Evolutionary conservation across 2,888 invertebrate species (phyloP).

Genomic region (Coremacera marginata): DNA sequence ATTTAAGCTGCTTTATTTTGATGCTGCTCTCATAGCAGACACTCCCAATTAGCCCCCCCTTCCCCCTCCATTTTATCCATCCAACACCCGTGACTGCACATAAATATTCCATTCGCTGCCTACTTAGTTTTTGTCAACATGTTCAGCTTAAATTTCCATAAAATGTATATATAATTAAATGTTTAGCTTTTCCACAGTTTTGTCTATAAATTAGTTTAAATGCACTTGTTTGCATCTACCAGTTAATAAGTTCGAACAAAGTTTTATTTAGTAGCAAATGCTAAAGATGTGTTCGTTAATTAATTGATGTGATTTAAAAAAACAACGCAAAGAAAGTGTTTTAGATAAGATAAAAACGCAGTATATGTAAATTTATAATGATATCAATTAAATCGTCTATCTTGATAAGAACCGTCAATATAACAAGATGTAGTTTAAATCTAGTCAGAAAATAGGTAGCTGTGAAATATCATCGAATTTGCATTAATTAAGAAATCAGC

Average conservation of each 20-base stretch:
- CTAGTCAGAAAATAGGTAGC: too few species aligned
- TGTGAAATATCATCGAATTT: too few species aligned
- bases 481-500: too few species aligned
- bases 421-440: too few species aligned
- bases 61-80: not conserved
- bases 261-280: slow-evolving; percentile 18
- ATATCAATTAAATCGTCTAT: too few species aligned
- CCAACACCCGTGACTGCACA: too few species aligned
- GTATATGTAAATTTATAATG: not conserved
- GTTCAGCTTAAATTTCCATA: slow-evolving; percentile 1
- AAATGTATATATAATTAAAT: not conserved
- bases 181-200: not conserved
- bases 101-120: too few species aligned
- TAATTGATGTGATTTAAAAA: not conserved
- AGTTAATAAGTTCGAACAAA: not conserved
- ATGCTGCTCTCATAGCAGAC: too few species aligned
- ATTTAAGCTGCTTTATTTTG: not conserved
- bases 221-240: slow-evolving; percentile 20
- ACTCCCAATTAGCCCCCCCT: not conserved
- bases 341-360: not conserved
- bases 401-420: too few species aligned
- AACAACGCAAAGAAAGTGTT: slow-evolving; percentile 7
- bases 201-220: slow-evolving; percentile 11
- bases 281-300: slow-evolving; percentile 20
- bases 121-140: not conserved